Conservation (phyloP, 2,888 invertebrate genomes). For the Drosophila ezoana region DNA sequence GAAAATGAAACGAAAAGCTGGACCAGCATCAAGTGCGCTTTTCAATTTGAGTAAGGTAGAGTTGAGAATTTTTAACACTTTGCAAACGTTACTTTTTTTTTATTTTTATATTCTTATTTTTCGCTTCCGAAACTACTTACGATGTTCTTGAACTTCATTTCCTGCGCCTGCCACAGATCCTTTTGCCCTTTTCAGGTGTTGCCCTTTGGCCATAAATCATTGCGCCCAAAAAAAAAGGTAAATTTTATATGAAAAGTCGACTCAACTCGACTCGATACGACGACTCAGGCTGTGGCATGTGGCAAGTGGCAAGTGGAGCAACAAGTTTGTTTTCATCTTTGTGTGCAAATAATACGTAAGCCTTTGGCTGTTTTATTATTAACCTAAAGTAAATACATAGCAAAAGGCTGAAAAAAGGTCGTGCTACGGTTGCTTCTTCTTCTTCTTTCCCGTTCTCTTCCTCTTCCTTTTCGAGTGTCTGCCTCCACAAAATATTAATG, state of each 20-base stretch:
- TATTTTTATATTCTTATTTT: neutral
- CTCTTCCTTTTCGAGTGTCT: constrained; percentile 61
- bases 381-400: constrained; percentile 71
- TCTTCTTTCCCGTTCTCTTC: neutral
- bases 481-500: constrained; percentile 74
- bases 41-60: constrained; percentile 80
- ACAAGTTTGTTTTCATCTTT: constrained; percentile 79
- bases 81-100: constrained; percentile 44
- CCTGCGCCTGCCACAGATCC: constrained; percentile 50
- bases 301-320: constrained; percentile 52
- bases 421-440: constrained; percentile 13
- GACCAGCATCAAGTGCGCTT: constrained; percentile 75
- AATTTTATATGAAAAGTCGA: constrained; percentile 63
- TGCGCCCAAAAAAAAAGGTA: constrained; percentile 68
- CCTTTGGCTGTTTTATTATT: constrained; percentile 75
- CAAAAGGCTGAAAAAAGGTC: constrained; percentile 65
- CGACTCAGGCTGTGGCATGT: constrained; percentile 6
- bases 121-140: constrained; percentile 79
- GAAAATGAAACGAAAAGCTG: constrained; percentile 36
- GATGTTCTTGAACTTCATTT: constrained; percentile 78
- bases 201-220: constrained; percentile 78
- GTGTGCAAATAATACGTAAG: constrained; percentile 69
- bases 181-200: constrained; percentile 37
- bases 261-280: constrained; percentile 22
- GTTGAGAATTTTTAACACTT: constrained; percentile 69